Evolutionary conservation across 2,797 vertebrate genomes (phyloP).

Genomic region (Spatula clypeata): DNA sequence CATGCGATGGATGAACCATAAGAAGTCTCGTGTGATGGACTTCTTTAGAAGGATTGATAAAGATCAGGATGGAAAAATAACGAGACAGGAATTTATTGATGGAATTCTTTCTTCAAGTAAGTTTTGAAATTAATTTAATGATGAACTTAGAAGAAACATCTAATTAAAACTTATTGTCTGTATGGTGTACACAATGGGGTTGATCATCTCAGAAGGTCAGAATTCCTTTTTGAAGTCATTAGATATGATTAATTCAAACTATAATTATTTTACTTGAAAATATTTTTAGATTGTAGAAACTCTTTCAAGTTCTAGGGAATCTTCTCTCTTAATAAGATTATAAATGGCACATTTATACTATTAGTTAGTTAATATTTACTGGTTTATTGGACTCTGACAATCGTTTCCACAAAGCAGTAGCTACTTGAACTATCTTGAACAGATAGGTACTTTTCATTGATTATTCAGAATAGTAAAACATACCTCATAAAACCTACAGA

Average conservation of each 20-base stretch:
- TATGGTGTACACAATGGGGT: rapidly evolving
- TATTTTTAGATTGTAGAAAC: neutral
- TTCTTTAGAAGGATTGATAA: slow-evolving; percentile 99
- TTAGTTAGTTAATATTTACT: neutral
- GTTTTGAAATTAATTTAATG: slow-evolving; percentile 55
- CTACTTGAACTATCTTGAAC: neutral
- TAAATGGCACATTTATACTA: neutral
- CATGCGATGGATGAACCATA: slow-evolving; percentile 99
- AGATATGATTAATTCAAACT: neutral
- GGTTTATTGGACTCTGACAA: neutral
- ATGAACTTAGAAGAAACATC: neutral
- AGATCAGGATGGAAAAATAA: slow-evolving; percentile 99
- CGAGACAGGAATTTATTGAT: slow-evolving; percentile 98
- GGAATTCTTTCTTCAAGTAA: slow-evolving; percentile 99
- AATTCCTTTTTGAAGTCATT: neutral
- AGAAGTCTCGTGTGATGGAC: slow-evolving; percentile 99
- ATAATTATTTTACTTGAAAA: neutral
- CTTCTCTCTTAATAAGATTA: neutral
- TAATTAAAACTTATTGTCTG: neutral
- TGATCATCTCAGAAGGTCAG: neutral
- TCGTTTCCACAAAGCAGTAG: neutral
- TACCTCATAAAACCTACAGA: neutral
- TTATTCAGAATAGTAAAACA: neutral
- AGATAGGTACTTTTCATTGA: neutral
- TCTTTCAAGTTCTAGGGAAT: neutral